A percentile compares a stretch with the other conserved stretches of the same genome.
Evolutionary conservation across 1,140 invertebrate species (phyloP).

Genomic region (Diachasma alloeum): DNA sequence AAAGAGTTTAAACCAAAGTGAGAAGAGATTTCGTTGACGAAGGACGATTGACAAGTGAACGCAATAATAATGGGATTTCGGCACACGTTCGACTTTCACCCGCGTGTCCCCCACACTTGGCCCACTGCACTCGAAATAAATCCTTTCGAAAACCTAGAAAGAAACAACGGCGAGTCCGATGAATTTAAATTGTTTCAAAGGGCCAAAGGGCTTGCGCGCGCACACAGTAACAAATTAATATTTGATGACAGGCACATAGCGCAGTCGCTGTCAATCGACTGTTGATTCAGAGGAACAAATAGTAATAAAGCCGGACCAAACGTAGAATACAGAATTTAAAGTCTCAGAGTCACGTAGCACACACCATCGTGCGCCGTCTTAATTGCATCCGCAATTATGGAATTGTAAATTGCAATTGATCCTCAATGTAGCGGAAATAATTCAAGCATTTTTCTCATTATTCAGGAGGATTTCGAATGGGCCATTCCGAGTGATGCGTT

Average conservation of each 20-base stretch:
- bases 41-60: slow-evolving; percentile 35
- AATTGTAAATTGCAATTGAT: not conserved
- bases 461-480: too few species aligned
- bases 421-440: not conserved
- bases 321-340: not conserved
- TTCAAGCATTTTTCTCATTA: too few species aligned
- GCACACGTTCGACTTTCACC: slow-evolving; percentile 30
- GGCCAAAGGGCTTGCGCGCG: not conserved
- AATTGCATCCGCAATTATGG: not conserved
- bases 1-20: not conserved
- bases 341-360: not conserved
- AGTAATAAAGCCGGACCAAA: not conserved
- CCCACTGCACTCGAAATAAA: slow-evolving; percentile 7
- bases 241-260: not conserved
- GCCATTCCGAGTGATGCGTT: too few species aligned
- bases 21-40: slow-evolving; percentile 15
- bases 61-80: slow-evolving; percentile 34
- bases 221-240: not conserved
- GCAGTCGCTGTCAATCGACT: not conserved
- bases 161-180: not conserved
- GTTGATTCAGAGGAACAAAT: not conserved
- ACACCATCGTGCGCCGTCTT: not conserved
- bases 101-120: slow-evolving; percentile 17
- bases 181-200: not conserved
- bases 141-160: not conserved